Conservation (phyloP, 2,113 vertebrate species). For the Morphnarchus princeps region DNA sequence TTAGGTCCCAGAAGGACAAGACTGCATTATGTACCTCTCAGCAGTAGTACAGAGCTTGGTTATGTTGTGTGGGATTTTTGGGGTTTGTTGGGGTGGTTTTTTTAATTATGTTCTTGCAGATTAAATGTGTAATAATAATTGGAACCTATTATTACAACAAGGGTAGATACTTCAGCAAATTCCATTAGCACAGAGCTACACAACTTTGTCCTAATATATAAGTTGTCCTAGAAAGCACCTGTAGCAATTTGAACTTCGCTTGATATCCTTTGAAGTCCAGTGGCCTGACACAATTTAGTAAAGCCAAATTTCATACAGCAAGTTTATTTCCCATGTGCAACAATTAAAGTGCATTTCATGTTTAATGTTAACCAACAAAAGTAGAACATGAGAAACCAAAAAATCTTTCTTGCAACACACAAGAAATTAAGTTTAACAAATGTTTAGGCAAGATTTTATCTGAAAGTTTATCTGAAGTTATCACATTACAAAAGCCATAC, state of each 20-base stretch:
- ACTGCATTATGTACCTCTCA: background rate
- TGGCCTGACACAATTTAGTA: background rate
- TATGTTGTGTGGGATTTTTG: background rate
- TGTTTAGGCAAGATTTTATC: background rate
- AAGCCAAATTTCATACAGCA: background rate
- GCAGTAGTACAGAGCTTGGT: background rate
- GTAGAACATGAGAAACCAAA: background rate
- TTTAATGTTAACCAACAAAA: background rate
- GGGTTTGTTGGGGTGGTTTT: accelerated
- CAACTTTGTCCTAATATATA: background rate
- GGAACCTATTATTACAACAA: background rate
- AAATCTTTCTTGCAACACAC: background rate
- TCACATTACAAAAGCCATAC: background rate
- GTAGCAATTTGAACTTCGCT: background rate
- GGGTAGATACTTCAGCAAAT: background rate
- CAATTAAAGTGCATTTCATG: background rate
- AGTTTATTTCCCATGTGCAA: background rate
- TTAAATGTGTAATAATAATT: background rate
- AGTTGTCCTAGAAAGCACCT: background rate
- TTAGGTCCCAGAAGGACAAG: background rate
- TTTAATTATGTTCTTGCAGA: background rate
- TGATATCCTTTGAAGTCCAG: background rate
- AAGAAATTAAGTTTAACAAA: background rate
- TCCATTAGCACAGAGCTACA: background rate
- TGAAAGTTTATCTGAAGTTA: background rate